Evolutionary conservation across 2,113 vertebrate genomes (phyloP).

Genomic region (Loxodonta africana): DNA sequence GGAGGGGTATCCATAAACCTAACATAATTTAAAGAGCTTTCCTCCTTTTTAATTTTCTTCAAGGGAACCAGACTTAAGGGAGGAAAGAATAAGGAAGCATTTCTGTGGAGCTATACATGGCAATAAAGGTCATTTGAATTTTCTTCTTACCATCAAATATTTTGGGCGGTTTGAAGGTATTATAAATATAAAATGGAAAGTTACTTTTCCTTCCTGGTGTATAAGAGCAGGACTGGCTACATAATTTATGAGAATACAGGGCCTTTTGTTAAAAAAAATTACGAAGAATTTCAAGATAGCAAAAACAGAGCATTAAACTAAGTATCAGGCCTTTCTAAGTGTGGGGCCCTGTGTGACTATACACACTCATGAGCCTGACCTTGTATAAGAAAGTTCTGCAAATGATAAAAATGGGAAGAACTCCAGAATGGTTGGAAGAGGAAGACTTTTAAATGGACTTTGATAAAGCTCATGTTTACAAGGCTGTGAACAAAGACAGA

Average conservation of each 20-base stretch:
- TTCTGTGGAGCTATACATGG: constrained; percentile 2
- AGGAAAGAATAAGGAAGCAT: constrained; percentile 49
- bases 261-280: neutral
- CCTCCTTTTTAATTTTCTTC: constrained; percentile 58
- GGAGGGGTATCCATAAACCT: neutral
- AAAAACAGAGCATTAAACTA: constrained; percentile 11
- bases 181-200: constrained; percentile 50
- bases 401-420: neutral
- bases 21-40: constrained; percentile 52
- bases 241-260: constrained; percentile 28
- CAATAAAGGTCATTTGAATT: constrained; percentile 65
- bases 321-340: neutral
- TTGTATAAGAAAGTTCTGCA: neutral
- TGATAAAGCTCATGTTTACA: neutral
- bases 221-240: neutral
- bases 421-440: neutral
- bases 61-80: constrained; percentile 45
- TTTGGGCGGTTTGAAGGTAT: constrained; percentile 31
- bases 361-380: neutral
- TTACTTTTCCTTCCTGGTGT: constrained; percentile 61
- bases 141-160: constrained; percentile 62
- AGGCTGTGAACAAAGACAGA: constrained; percentile 46
- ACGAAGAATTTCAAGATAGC: constrained; percentile 41
- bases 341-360: neutral
- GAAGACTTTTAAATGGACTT: constrained; percentile 1